Percentiles rank a stretch among this genome's conserved stretches.
Conservation (phyloP, 1,140 invertebrate genomes). For the Rhyzopertha dominica region DNA sequence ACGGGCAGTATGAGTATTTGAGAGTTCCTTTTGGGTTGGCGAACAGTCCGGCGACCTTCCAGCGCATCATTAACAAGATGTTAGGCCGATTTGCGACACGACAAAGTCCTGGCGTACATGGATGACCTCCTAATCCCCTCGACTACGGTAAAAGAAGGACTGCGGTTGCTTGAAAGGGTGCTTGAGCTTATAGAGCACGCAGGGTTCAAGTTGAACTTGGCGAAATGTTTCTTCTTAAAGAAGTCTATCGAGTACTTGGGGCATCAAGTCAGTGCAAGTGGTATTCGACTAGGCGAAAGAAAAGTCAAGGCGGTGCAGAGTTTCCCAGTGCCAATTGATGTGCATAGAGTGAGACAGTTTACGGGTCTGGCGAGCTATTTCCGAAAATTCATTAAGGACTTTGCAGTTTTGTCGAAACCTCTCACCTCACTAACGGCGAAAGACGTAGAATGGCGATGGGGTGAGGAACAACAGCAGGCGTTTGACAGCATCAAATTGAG, state of each 20-base stretch:
- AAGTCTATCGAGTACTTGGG: slow-evolving; percentile 8
- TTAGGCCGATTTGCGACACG: slow-evolving; percentile 2
- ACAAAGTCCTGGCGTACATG: slow-evolving; percentile 6
- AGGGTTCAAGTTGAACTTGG: slow-evolving; percentile 1
- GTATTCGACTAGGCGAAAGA: neutral
- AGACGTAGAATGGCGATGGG: slow-evolving; percentile 17
- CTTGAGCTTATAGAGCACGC: slow-evolving; percentile 1
- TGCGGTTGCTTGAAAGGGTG: neutral
- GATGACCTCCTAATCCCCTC: slow-evolving; percentile 9
- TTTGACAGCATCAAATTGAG: slow-evolving; percentile 10
- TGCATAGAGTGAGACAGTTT: slow-evolving; percentile 31
- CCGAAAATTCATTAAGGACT: slow-evolving; percentile 26
- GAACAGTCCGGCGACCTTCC: slow-evolving; percentile 1
- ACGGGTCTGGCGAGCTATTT: slow-evolving; percentile 41
- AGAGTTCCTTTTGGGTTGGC: slow-evolving; percentile 10
- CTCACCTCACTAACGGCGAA: slow-evolving; percentile 26
- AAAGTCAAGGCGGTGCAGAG: neutral
- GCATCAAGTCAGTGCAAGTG: slow-evolving; percentile 1
- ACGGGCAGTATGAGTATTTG: slow-evolving; percentile 10
- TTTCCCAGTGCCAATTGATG: slow-evolving; percentile 1
- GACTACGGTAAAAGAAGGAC: slow-evolving; percentile 4
- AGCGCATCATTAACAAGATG: slow-evolving; percentile 3
- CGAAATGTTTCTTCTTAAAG: slow-evolving; percentile 10
- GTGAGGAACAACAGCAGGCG: slow-evolving; percentile 9
- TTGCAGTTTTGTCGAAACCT: slow-evolving; percentile 12